A percentile compares a stretch with the other conserved stretches of the same genome.
Evolutionary conservation across 2,113 vertebrate species (phyloP).

Genomic region (Callocephalon fimbriatum): DNA sequence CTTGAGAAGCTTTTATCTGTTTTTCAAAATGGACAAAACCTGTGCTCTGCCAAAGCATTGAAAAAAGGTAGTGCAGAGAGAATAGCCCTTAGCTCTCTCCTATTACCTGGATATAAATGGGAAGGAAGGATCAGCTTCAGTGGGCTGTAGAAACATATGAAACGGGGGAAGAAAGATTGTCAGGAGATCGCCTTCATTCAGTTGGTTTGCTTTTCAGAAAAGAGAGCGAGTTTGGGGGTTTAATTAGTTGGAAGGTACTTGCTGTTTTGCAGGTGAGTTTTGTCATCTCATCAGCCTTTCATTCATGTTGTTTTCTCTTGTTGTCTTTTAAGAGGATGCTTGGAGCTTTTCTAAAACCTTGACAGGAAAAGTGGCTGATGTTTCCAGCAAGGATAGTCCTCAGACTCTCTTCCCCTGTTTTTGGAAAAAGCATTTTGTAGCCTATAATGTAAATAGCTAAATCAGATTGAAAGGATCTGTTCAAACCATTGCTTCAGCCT

Average conservation of each 20-base stretch:
- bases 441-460: neutral
- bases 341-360: neutral
- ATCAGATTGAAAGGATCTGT: neutral
- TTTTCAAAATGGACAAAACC: neutral
- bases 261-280: neutral
- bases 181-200: neutral
- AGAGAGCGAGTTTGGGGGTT: neutral
- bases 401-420: neutral
- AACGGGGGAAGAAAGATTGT: neutral
- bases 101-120: neutral
- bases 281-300: neutral
- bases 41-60: neutral
- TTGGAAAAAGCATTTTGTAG: neutral
- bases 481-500: neutral
- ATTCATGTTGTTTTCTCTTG: neutral
- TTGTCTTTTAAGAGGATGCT: neutral
- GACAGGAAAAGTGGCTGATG: neutral
- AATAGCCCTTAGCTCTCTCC: neutral
- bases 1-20: neutral
- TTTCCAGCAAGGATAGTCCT: neutral
- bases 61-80: neutral
- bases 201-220: neutral
- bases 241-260: neutral
- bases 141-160: neutral
- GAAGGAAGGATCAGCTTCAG: neutral